These are phyloP conservation scores for Synanthedon vespiformis DNA, from an alignment of 2,888 invertebrate genomes.

Conservation along the genomic window DNA sequence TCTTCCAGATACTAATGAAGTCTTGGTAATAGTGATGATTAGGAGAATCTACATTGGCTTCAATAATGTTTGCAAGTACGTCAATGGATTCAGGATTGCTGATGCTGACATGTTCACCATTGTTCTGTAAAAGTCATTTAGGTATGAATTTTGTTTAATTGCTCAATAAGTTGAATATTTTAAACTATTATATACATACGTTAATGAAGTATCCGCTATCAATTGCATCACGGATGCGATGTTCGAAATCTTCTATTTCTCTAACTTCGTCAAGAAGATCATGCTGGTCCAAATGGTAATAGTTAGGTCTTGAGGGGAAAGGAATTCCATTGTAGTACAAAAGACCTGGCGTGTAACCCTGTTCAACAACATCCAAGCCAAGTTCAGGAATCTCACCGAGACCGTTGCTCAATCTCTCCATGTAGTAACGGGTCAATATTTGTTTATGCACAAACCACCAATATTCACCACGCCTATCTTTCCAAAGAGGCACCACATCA, in stretches of 20 bases:
- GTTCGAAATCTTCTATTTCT: slow-evolving; percentile 61
- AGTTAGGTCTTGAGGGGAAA: slow-evolving; percentile 73
- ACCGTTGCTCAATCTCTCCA: slow-evolving; percentile 79
- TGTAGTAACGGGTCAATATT: slow-evolving; percentile 77
- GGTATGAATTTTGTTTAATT: not conserved
- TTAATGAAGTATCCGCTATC: slow-evolving; percentile 64
- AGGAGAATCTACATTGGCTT: slow-evolving; percentile 73
- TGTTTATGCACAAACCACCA: slow-evolving; percentile 77
- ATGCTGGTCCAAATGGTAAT: slow-evolving; percentile 60
- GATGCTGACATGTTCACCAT: slow-evolving; percentile 69
- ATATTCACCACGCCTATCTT: slow-evolving; percentile 74
- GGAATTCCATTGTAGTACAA: slow-evolving; percentile 74
- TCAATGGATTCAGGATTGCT: slow-evolving; percentile 73
- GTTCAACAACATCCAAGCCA: slow-evolving; percentile 61
- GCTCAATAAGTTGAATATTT: not conserved
- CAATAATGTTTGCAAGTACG: slow-evolving; percentile 74
- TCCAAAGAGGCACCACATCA: slow-evolving; percentile 55
- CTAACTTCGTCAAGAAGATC: slow-evolving; percentile 47
- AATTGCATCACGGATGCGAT: slow-evolving; percentile 71
- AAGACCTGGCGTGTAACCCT: slow-evolving; percentile 75
- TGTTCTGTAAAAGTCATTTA: slow-evolving; percentile 19
- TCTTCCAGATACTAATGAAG: slow-evolving; percentile 66
- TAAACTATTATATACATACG: slow-evolving; percentile 20
- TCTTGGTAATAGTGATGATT: slow-evolving; percentile 72
- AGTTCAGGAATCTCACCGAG: slow-evolving; percentile 75